These are phyloP conservation scores for Camptogramma bilineatum DNA, from an alignment of 2,888 invertebrate species.

Conservation along the genomic window DNA sequence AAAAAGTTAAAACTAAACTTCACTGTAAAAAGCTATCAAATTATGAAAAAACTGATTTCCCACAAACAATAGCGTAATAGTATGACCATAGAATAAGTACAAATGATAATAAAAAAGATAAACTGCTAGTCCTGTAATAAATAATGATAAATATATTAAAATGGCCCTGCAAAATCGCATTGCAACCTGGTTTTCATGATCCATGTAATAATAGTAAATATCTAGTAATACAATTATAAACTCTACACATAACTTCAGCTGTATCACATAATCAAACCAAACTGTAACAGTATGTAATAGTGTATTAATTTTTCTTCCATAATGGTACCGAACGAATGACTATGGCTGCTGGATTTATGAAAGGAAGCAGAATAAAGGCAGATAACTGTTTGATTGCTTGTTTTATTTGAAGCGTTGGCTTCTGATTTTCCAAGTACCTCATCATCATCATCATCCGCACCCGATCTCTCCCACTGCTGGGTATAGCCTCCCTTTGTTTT, in stretches of 20 bases:
- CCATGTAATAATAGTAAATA: conserved; percentile 78
- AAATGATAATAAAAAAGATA: conserved; percentile 74
- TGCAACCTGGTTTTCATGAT: conserved; percentile 84
- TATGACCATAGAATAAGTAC: conserved; percentile 80
- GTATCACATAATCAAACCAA: conserved; percentile 85
- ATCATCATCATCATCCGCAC: no score
- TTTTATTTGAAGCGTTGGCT: conserved; percentile 75
- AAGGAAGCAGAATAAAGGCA: conserved; percentile 83
- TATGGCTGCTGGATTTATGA: conserved; percentile 83
- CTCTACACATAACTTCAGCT: conserved; percentile 82
- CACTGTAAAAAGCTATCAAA: conserved; percentile 33
- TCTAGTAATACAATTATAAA: conserved; percentile 76
- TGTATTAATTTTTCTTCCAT: conserved; percentile 83
- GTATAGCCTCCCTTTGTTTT: no score
- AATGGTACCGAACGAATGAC: conserved; percentile 83
- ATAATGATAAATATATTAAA: conserved; percentile 58
- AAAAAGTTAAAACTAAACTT: conserved; percentile 29
- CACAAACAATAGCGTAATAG: conserved; percentile 82
- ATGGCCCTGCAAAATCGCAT: conserved; percentile 76
- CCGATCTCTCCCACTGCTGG: no score
- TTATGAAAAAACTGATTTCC: conserved; percentile 75
- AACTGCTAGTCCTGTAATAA: conserved; percentile 81
- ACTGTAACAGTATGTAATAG: conserved; percentile 84
- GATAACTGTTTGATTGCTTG: conserved; percentile 83
- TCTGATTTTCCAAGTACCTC: not conserved